Percentiles rank a stretch among this genome's conserved stretches.
phyloP scores from a whole-genome alignment of 1,140 invertebrate species.

The Atta cephalotes region DNA sequence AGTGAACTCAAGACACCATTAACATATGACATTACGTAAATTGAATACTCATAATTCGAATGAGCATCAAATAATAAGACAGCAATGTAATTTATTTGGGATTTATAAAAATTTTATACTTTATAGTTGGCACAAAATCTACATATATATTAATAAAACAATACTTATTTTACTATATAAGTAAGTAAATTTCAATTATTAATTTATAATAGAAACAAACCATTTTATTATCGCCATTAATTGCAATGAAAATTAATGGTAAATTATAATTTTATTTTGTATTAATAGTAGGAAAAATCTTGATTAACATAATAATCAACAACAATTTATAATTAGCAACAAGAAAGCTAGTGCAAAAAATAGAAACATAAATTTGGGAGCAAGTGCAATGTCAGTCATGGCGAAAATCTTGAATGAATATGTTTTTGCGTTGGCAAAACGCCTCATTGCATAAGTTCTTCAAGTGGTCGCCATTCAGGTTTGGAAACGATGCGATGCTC shows the following conservation, averaged over 20 bases:
- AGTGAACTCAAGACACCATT: slow-evolving; percentile 49
- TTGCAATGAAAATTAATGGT: background rate
- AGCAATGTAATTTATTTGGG: background rate
- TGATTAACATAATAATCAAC: background rate
- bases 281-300: background rate
- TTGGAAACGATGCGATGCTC: slow-evolving; percentile 74
- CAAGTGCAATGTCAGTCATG: slow-evolving; percentile 46
- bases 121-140: background rate
- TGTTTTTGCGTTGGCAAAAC: slow-evolving; percentile 69
- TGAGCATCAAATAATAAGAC: background rate
- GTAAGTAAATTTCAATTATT: background rate
- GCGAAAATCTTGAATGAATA: slow-evolving; percentile 66
- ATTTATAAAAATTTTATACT: background rate
- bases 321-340: background rate
- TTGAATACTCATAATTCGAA: background rate
- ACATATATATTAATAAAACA: background rate
- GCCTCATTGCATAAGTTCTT: slow-evolving; percentile 67
- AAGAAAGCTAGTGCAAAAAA: background rate
- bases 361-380: slow-evolving; percentile 6
- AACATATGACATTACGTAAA: slow-evolving; percentile 51
- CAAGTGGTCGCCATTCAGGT: slow-evolving; percentile 71
- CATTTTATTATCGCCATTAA: background rate
- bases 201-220: background rate
- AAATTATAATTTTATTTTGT: background rate
- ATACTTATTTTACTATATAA: background rate